Percentiles rank a stretch among this genome's conserved stretches.
Conservation (phyloP, 2,888 invertebrate genomes). For the Emesis furor region DNA sequence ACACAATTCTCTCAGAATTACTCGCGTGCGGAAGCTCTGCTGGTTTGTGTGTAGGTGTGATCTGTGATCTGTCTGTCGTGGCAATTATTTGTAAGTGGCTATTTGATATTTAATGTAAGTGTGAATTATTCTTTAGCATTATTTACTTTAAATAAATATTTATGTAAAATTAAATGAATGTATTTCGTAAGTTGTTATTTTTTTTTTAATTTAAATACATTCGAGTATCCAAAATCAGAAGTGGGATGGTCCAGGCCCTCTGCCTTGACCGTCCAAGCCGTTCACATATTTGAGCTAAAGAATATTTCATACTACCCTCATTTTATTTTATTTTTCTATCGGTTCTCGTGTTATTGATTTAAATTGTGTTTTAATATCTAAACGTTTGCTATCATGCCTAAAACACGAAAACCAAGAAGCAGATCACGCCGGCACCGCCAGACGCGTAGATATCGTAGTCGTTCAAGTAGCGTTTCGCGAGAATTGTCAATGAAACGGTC, state of each 20-base stretch:
- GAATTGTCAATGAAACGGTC: too few relatives aligned
- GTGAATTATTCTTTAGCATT: too few relatives aligned
- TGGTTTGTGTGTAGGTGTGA: too few relatives aligned
- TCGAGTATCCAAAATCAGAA: neutral
- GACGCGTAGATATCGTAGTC: neutral
- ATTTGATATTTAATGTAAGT: too few relatives aligned
- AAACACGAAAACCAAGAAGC: neutral
- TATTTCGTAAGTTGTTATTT: too few relatives aligned
- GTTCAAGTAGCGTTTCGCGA: neutral
- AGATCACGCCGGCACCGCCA: slow-evolving; percentile 6
- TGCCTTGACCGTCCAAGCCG: neutral
- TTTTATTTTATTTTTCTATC: neutral
- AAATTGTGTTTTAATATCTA: neutral
- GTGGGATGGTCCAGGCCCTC: neutral
- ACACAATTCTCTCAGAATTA: too few relatives aligned
- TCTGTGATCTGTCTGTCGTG: too few relatives aligned
- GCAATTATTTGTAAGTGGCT: too few relatives aligned
- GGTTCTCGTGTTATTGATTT: neutral
- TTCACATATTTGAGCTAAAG: neutral
- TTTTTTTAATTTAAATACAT: neutral
- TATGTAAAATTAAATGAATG: too few relatives aligned
- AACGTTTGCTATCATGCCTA: neutral
- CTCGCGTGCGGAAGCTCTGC: too few relatives aligned
- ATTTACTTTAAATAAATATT: too few relatives aligned
- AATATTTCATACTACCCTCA: neutral